Evolutionary conservation across 1,140 invertebrate species (phyloP).

Genomic region (Sinella curviseta): DNA sequence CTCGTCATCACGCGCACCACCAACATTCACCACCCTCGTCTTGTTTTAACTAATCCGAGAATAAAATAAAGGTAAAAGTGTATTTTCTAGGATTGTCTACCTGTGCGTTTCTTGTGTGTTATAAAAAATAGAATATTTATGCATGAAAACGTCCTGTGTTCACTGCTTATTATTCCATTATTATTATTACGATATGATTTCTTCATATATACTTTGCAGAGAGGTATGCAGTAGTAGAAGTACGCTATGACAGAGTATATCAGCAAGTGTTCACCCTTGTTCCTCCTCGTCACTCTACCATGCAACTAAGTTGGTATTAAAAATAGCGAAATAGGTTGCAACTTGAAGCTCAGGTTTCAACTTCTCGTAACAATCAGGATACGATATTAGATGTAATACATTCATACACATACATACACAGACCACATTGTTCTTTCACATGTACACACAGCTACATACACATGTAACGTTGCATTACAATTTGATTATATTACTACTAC

Average conservation of each 20-base stretch:
- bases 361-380: neutral
- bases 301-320: neutral
- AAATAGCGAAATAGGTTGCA: neutral
- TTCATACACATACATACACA: neutral
- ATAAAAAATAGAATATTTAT: neutral
- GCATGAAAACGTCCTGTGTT: slow-evolving; percentile 10
- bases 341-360: neutral
- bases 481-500: neutral
- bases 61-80: neutral
- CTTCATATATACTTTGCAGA: neutral
- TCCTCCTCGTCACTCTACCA: neutral
- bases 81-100: neutral
- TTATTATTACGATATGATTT: neutral
- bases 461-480: neutral
- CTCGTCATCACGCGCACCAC: neutral
- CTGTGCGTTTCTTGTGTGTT: neutral
- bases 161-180: neutral
- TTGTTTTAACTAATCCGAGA: slow-evolving; percentile 4
- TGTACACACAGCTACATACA: neutral
- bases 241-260: too few species aligned
- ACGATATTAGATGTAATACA: neutral
- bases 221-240: neutral
- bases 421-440: neutral
- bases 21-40: neutral
- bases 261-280: neutral